phyloP scores from a whole-genome alignment of 1,140 invertebrate genomes.

The Eubasilissa regina region DNA sequence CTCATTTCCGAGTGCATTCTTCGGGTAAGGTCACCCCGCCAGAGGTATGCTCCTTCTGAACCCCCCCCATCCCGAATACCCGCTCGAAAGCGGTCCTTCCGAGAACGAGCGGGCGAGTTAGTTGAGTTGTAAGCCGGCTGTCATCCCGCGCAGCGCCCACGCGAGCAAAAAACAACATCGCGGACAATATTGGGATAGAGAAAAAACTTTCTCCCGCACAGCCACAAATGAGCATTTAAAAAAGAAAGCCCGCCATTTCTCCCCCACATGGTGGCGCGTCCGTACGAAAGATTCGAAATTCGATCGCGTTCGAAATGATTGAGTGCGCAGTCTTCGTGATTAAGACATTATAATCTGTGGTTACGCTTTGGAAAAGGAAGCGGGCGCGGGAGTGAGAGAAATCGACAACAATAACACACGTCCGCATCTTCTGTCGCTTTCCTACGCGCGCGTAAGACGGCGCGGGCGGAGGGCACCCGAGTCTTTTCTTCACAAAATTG shows the following conservation, averaged over 20 bases:
- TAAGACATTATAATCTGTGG: slow-evolving; percentile 52
- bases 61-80: slow-evolving; percentile 1
- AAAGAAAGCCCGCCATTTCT: slow-evolving; percentile 29
- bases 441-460: neutral
- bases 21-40: slow-evolving; percentile 27
- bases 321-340: slow-evolving; percentile 52
- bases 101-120: slow-evolving; percentile 16
- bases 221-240: neutral
- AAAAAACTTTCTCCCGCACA: neutral
- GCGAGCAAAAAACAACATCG: neutral
- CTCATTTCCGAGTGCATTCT: slow-evolving; percentile 28
- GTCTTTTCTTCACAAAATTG: slow-evolving; percentile 2
- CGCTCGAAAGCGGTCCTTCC: slow-evolving; percentile 27
- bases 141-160: slow-evolving; percentile 20
- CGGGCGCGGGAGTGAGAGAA: neutral
- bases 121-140: slow-evolving; percentile 49
- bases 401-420: neutral
- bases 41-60: neutral
- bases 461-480: neutral
- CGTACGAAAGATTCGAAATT: slow-evolving; percentile 29
- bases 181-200: neutral
- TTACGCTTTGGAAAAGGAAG: slow-evolving; percentile 30
- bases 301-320: slow-evolving; percentile 36
- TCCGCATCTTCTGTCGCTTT: neutral
- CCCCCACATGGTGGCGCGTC: slow-evolving; percentile 1